Evolutionary conservation across 2,797 vertebrate genomes (phyloP), one percentile per base, ranked within the genome.

Genomic region (Enteromius argenteus): DNA sequence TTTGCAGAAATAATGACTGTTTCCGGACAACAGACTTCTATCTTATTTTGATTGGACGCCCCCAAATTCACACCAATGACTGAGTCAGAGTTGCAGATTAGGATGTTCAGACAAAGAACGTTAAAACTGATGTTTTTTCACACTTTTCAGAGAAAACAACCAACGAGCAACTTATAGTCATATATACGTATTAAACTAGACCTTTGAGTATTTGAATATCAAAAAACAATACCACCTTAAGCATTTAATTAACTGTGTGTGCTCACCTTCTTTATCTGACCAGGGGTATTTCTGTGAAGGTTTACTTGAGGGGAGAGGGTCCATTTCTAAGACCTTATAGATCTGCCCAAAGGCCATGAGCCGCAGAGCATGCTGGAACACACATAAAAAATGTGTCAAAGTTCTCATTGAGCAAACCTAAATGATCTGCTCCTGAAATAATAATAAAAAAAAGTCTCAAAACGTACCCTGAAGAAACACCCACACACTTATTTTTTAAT

Each of bases 291-390:
- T 99, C 94, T 99, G 98, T 91, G 96, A 97, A 76, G 97, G 97
- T 92, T 99, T 99, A 94, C 96, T 98, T 91, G 97, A 98, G 81
- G 97, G 97, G 82, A 99, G 97, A 75, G 98, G 97, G 75, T 99
- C 98, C 98, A 99, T 99, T 91, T 98, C 98, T 93, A 99, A 91
- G 88, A 99, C 97, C 92, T 98, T 99, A 93, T 97, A 98, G 93
- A 99, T 98, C 91, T 99, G 97, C 89, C 97, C 98, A 80, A 99
- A 99, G 5, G 98, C 98, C 93, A 98, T 97, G 87, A 98, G 96
- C 91, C 98, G 96, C 89, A 99, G 95, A 53, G 97, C 95, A 30
- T 97, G 97, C 98, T 99, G 92, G 68, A 88, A 84, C 84, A 92
- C 2, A 84, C 44, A 72, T 2, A 7, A 3, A 30, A 30, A 62